phyloP scores from a whole-genome alignment of 2,888 invertebrate species.

The Euplagia quadripunctaria region DNA sequence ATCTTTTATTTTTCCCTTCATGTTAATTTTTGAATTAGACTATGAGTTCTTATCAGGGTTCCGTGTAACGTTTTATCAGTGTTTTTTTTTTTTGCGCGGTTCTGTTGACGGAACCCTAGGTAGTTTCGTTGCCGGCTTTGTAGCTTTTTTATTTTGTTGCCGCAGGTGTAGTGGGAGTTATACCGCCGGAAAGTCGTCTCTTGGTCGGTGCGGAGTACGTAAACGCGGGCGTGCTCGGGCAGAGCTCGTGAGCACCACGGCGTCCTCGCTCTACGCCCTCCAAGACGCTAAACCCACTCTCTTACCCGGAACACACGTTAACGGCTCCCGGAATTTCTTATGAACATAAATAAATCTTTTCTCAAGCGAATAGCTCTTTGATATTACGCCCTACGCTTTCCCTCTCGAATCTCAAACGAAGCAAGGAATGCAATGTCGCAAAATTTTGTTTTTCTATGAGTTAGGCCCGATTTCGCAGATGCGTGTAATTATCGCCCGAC shows the following conservation, averaged over 20 bases:
- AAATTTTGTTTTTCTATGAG: slow-evolving; percentile 58
- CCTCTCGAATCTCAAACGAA: slow-evolving; percentile 64
- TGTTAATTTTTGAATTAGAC: slow-evolving; percentile 67
- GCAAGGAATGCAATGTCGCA: slow-evolving; percentile 85
- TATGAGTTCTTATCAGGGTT: slow-evolving; percentile 58
- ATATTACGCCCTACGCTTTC: slow-evolving; percentile 75
- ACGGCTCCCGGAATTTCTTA: slow-evolving; percentile 81
- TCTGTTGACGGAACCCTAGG: slow-evolving; percentile 69
- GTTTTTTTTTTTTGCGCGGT: slow-evolving; percentile 72
- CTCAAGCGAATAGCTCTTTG: slow-evolving; percentile 81
- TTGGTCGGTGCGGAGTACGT: slow-evolving; percentile 89
- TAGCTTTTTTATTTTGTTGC: slow-evolving; percentile 86
- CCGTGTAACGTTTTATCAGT: slow-evolving; percentile 53
- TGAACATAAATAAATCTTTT: slow-evolving; percentile 83
- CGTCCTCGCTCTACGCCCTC: slow-evolving; percentile 56
- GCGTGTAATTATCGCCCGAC: slow-evolving; percentile 80
- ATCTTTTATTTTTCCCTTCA: slow-evolving; percentile 67
- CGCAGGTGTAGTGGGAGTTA: slow-evolving; percentile 89
- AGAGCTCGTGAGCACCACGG: slow-evolving; percentile 78
- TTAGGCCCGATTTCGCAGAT: slow-evolving; percentile 80
- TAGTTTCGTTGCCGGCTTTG: slow-evolving; percentile 79
- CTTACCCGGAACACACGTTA: slow-evolving; percentile 76
- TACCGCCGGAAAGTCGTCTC: slow-evolving; percentile 88
- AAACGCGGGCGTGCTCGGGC: slow-evolving; percentile 84
- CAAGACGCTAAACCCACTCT: slow-evolving; percentile 67